phyloP scores from a whole-genome alignment of 2,888 invertebrate genomes.

The Polietes domitor region DNA sequence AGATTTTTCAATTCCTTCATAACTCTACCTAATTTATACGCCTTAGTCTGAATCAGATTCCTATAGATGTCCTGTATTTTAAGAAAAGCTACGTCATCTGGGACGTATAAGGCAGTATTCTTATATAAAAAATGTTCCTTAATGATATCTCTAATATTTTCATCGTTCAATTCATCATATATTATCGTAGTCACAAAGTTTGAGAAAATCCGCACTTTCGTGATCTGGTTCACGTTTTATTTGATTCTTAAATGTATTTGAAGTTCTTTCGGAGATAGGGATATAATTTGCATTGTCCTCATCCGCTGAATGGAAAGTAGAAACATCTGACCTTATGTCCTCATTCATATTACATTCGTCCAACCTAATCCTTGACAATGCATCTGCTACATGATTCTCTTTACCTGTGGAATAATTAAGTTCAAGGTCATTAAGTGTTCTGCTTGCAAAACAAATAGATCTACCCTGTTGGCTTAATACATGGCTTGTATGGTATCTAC shows the following conservation, averaged over 20 bases:
- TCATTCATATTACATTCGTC: not conserved
- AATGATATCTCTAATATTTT: not conserved
- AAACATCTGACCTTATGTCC: not conserved
- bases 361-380: constrained; percentile 19
- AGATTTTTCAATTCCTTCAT: constrained; percentile 32
- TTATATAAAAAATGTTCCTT: constrained; percentile 25
- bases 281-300: constrained; percentile 14
- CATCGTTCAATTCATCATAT: not conserved
- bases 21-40: constrained; percentile 18
- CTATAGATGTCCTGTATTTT: constrained; percentile 64
- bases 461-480: constrained; percentile 11
- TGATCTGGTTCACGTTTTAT: not conserved
- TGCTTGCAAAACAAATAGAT: constrained; percentile 46
- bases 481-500: constrained; percentile 60
- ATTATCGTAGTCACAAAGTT: constrained; percentile 9
- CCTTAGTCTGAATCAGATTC: constrained; percentile 23
- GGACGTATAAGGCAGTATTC: constrained; percentile 62
- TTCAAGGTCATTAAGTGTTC: constrained; percentile 56
- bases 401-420: constrained; percentile 46
- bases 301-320: constrained; percentile 24
- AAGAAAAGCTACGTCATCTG: constrained; percentile 68
- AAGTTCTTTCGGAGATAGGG: not conserved
- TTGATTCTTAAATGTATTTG: constrained; percentile 16
- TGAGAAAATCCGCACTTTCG: not conserved
- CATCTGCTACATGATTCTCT: constrained; percentile 33